A percentile compares a stretch with the other conserved stretches of the same genome.
Evolutionary conservation across 2,888 invertebrate genomes (phyloP).

Genomic region (Nematopogon swammerdamellus): DNA sequence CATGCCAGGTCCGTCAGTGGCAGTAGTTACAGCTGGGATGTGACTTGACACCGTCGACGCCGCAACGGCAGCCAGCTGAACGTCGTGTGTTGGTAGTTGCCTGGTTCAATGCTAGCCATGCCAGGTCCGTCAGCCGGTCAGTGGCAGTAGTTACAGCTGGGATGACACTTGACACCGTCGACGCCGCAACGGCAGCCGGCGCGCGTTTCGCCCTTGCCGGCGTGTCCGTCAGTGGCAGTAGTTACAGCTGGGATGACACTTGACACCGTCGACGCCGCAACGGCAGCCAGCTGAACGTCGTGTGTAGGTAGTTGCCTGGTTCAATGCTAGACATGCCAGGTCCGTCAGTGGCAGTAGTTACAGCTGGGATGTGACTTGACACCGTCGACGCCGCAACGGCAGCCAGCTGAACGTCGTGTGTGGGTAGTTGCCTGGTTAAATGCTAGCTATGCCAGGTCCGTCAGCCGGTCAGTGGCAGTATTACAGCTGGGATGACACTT

Average conservation of each 20-base stretch:
- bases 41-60: constrained; percentile 76
- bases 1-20: no score
- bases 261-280: constrained; percentile 76
- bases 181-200: constrained; percentile 84
- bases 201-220: constrained; percentile 75
- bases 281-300: constrained; percentile 87
- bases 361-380: constrained; percentile 82
- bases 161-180: constrained; percentile 79
- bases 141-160: constrained; percentile 79
- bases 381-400: constrained; percentile 78
- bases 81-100: no score
- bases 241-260: constrained; percentile 82
- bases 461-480: constrained; percentile 86
- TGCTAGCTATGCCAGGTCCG: no score
- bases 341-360: constrained; percentile 86
- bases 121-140: no score
- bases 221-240: constrained; percentile 82
- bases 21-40: constrained; percentile 87
- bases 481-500: constrained; percentile 84
- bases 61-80: constrained; percentile 85
- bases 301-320: no score
- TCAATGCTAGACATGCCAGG: no score
- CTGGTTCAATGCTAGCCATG: no score
- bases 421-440: no score
- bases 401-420: no score